Evolutionary conservation across 2,797 vertebrate genomes (phyloP), one percentile per base, ranked within the genome.

Genomic region (Urocyon cinereoargenteus): DNA sequence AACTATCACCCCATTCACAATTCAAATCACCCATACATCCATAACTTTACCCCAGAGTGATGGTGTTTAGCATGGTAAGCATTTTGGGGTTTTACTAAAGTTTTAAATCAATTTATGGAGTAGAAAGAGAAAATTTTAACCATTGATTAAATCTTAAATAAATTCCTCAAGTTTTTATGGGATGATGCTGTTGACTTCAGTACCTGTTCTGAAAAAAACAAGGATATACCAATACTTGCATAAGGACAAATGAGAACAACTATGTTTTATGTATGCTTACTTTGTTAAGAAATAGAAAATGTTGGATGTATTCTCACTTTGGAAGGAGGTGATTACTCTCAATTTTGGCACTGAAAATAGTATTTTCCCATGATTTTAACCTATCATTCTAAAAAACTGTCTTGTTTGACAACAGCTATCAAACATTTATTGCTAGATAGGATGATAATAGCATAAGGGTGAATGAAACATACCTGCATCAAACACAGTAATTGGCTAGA

Each of bases 21-120:
- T 90, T 49, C 55, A 75, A 8, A 86, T 79, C 5, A 4, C 28
- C 15, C 61, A 16, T 62, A 19, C 18, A 28, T 59, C 68, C 31
- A 5, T 62, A 92, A 91, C 57, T 83, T 55, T 28, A 70, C 55
- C 3, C 31, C 12, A 45, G 26, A 11, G 5, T 45, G 34, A 62
- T 53, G 18, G 1, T 68, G 11, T 49, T 79, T 72, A 73, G 2
- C 31, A 73, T 72, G 36, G 19, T 51, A 5, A 21, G 34, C 26
- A 24, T 36, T 77, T 68, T 55, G 14, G 36, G 10, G 14, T 86
- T 57, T 92, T 26, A 24, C 19, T 78, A 45, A 57, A 53, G 28
- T 55, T 95, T 85, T 86, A 83, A 96, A 81, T 95, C 83, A 90
- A 84, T 64, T 86, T 86, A 26, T 70, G 16, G n/a, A 6, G 5